Conservation (phyloP, 23 tunicate species). For the Oikopleura vanhoeffeni region DNA sequence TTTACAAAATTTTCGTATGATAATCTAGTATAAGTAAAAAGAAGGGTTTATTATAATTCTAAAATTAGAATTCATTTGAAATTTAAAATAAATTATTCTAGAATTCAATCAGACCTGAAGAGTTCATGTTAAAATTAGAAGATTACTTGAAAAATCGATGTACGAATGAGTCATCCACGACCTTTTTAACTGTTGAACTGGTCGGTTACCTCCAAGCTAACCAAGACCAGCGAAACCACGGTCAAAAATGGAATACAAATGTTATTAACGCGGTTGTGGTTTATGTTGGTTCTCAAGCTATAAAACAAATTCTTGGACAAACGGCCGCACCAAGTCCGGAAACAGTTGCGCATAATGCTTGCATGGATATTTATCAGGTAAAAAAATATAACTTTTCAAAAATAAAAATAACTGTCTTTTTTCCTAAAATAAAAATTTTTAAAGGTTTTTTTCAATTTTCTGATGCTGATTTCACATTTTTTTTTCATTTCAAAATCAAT, state of each 20-base stretch:
- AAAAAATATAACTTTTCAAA: too few species aligned
- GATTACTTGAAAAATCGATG: constrained; percentile 55
- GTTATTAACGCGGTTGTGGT: constrained; percentile 86
- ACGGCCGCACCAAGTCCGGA: constrained; percentile 55
- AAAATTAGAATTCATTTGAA: too few species aligned
- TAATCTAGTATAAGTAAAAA: too few species aligned
- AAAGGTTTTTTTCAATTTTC: too few species aligned
- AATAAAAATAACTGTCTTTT: too few species aligned
- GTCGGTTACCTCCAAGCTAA: neutral
- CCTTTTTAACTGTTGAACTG: constrained; percentile 26
- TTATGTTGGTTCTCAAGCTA: constrained; percentile 85
- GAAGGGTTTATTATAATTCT: too few species aligned
- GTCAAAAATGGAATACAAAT: constrained; percentile 51
- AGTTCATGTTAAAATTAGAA: constrained; percentile 46
- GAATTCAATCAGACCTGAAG: constrained; percentile 19
- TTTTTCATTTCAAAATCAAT: too few species aligned
- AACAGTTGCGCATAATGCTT: constrained; percentile 65
- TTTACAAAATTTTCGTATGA: too few species aligned
- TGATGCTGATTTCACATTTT: too few species aligned
- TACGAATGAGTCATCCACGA: constrained; percentile 26
- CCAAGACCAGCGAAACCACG: constrained; percentile 20
- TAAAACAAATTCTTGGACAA: constrained; percentile 44
- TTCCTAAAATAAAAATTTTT: too few species aligned
- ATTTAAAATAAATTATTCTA: neutral
- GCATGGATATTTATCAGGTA: constrained; percentile 68